Base-by-base conservation (phyloP, 2,797 vertebrate genomes). In the Hemibagrus guttatus region DNA sequence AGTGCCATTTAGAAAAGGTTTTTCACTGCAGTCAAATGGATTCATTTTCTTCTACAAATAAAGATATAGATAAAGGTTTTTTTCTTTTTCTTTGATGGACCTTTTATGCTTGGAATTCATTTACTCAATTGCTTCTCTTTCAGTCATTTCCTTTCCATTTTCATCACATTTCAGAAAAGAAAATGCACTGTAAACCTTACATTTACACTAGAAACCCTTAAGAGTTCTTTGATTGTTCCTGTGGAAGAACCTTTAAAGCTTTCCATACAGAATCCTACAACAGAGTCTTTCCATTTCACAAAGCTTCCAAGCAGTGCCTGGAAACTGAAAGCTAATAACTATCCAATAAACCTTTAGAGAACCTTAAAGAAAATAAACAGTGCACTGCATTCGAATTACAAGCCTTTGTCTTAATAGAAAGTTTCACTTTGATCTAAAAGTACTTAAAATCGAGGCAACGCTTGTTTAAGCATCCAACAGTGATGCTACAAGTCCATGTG, bases 1-100 rank as follows among this genome's bases (percentile, higher is more conserved):
- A 87, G 78, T 85, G 72, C 58, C 54, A 83, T 66, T 88, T 84
- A 86, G 58, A 81, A 61, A 76, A 54, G 72, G 76, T 86, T 84
- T 82, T 39, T 86, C 79, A 84, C 17, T 64, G 42, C 16, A 72
- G 28, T 84, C n/a, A 84, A 58, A 56, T 49, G 56, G n/a, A 59
- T 80, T 66, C 31, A 17, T 80, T 87, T 39, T 52, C 7, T 52
- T 84, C 66, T 52, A 4, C 21, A 17, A 26, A 16, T 58, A 78
- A 21, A 54, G n/a, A 19, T 28, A 74, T 6, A 42, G 69, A 72
- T 72, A 26, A 72, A 72, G 26, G 11, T 39, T 14, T 16, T 14
- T 74, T n/a, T 49, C n/a, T 14, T 39, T 13, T 16, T 39, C 46
- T 49, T 49, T 49, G 7, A 7, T 49, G 7, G 46, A 49, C 7